These are phyloP conservation scores for Pycnonotus jocosus DNA, from an alignment of 2,113 vertebrate genomes.

Conservation along the genomic window DNA sequence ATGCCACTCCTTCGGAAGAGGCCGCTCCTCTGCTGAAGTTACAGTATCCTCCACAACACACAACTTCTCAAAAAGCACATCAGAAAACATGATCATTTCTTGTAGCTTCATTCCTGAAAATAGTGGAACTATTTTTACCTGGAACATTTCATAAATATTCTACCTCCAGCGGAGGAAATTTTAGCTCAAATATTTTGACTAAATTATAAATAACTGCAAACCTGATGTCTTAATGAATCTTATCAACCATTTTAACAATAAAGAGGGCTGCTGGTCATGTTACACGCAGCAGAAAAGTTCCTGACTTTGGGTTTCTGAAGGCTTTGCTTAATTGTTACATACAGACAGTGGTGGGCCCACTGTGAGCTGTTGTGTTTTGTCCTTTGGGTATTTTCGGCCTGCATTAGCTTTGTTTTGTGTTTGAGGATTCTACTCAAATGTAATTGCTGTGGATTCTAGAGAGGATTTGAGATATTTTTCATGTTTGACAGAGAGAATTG, in stretches of 20 bases:
- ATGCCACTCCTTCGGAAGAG: neutral
- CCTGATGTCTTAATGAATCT: neutral
- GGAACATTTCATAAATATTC: constrained; percentile 30
- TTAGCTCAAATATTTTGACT: constrained; percentile 45
- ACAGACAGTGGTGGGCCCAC: neutral
- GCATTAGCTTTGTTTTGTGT: neutral
- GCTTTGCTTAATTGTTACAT: neutral
- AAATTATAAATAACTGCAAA: constrained; percentile 13
- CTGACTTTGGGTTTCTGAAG: neutral
- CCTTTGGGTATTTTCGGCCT: neutral
- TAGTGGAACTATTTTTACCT: constrained; percentile 26
- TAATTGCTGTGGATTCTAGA: neutral
- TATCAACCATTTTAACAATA: neutral
- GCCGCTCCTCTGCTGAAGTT: neutral
- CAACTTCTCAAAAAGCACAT: neutral
- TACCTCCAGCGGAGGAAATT: constrained; percentile 10
- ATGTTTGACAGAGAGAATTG: neutral
- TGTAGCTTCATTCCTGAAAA: neutral
- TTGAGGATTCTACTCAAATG: neutral
- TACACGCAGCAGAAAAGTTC: neutral
- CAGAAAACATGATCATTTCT: neutral
- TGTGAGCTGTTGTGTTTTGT: neutral
- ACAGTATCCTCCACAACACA: neutral
- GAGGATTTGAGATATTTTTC: neutral
- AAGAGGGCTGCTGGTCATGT: neutral